Evolutionary conservation across 1,140 invertebrate species (phyloP), one percentile per base, ranked within the genome.

Genomic region (Nebria ingens): DNA sequence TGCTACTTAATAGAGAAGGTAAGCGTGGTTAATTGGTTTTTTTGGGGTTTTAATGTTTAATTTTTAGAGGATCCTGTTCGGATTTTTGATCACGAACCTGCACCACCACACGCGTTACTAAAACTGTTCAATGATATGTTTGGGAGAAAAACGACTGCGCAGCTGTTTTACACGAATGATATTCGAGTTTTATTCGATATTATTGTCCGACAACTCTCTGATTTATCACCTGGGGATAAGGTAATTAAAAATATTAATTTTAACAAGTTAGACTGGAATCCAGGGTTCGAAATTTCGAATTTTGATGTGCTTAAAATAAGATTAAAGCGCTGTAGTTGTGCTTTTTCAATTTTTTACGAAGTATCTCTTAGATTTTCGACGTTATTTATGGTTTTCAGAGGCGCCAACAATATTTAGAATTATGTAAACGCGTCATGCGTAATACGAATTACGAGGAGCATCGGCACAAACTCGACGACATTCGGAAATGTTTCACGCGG

Each of bases 131-230:
- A 83, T 38, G 92, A 96, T 69, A 70, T 95, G 51, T 93, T 93
- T 67, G 83, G 79, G 49, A 80, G 79, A 51, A 75, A 81, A 53
- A 73, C 79, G 38, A 92, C 91, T 2, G 86, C 91, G 0, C 78
- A 81, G 60, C 78, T 95, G 25, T 91, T 95, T 68, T 97, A 96
- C 67, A 93, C 91, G 0, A 97, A 95, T 68, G 92, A 97, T 68
- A 84, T 89, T 2, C 91, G 89, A 73, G 92, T 96, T 29, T 76
- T 95, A 21, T 85, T 96, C 61, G 93, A 96, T 67, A 94, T 97
- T 65, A 83, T 94, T 49, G 82, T 93, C 19, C 74, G 91, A 21
- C 88, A 93, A 68, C 74, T 97, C 2, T 85, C 87, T 4, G 91
- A 97, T 70, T 78, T 94, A 56, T 84, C 87, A 49, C 82, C 90